phyloP scores from a whole-genome alignment of 2,797 vertebrate species.

The Acanthopagrus latus region DNA sequence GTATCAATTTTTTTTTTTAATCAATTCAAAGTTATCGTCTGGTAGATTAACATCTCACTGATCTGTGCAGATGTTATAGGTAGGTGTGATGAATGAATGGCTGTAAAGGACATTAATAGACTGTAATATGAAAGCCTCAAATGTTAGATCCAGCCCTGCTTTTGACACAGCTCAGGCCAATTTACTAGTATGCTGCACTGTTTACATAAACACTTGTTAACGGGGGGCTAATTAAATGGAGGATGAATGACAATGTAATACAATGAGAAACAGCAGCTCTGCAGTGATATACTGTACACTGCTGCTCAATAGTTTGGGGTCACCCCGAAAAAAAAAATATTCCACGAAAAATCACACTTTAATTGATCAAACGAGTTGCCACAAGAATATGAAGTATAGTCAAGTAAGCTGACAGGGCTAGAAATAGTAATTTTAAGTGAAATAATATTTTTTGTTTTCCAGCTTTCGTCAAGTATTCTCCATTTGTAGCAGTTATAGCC shows the following conservation, averaged over 20 bases:
- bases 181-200: neutral
- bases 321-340: too few relatives aligned
- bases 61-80: conserved; percentile 4
- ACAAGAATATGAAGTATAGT: too few relatives aligned
- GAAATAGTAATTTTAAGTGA: too few relatives aligned
- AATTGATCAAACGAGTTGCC: too few relatives aligned
- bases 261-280: neutral
- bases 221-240: neutral
- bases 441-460: too few relatives aligned
- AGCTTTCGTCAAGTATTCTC: too few relatives aligned
- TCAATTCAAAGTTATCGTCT: conserved; percentile 7
- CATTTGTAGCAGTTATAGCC: too few relatives aligned
- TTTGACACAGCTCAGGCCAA: neutral
- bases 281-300: neutral
- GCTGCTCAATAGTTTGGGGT: too few relatives aligned
- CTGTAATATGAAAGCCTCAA: neutral
- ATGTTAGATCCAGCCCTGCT: neutral
- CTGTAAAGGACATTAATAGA: neutral
- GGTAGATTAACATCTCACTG: conserved; percentile 2
- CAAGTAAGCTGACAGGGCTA: too few relatives aligned
- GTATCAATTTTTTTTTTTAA: conserved; percentile 21
- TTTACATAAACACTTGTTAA: neutral
- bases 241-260: neutral
- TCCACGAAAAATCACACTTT: too few relatives aligned
- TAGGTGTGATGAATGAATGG: neutral